Base-by-base conservation (phyloP, 1,140 invertebrate genomes). In the Cydia strobilella region DNA sequence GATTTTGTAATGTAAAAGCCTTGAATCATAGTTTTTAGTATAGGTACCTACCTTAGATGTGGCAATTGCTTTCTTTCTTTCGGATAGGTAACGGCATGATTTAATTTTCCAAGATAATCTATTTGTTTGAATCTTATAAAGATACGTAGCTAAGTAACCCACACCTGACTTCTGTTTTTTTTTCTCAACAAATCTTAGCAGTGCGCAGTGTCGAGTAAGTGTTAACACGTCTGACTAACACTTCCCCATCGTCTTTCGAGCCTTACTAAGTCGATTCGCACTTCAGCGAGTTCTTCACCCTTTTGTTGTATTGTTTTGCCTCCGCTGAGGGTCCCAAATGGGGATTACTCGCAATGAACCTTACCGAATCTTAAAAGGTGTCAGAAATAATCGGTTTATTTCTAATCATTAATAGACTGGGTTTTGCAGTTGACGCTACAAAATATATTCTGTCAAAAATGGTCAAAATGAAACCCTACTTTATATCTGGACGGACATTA, bases 211-310 rank as follows among this genome's bases (percentile, higher is more conserved):
- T 54, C 15, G 12, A 54, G 51, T 54, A 20, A 31, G 27, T 66
- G 27, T 66, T 66, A 66, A 66, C 63, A 66, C 63, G 13, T 65
- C 23, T 6, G 2, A 15, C 63, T 31, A 66, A 31, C 27, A 66
- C 25, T n/a, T 65, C 62, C 5, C 13, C 23, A 6, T 23, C 35
- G 15, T 15, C 27, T 39, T 42, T 69, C 31, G n/a, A 69, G n/a
- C 13, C 27, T 42, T 31, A 66, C 63, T 39, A 18, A 39, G 31
- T 69, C 65, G 35, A 69, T 69, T 69, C n/a, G 65, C 31, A 69
- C 65, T 69, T 9, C 35, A 35, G 27, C 7, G 65, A 69, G 31
- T 7, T 59, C 54, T 69, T 39, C 35, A 18, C 31, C 65, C 15
- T 39, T 18, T 69, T 69, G 31, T 39, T 18, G 27, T 18, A 39